phyloP scores from a whole-genome alignment of 2,113 vertebrate species.

The Odontesthes bonariensis region DNA sequence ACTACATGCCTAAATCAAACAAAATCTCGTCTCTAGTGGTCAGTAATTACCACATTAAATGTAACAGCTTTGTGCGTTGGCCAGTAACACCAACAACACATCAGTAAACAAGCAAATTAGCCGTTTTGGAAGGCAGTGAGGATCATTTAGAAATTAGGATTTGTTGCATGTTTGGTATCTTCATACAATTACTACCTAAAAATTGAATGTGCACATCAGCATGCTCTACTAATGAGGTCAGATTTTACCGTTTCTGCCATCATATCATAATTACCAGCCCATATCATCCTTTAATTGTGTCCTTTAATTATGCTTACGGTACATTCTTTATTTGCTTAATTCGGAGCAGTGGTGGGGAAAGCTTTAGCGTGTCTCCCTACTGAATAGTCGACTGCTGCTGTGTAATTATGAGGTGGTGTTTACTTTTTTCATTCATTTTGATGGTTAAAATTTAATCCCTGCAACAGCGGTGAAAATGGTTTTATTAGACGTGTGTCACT shows the following conservation, averaged over 20 bases:
- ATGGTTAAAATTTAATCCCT: neutral
- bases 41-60: no score
- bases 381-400: neutral
- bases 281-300: slow-evolving; percentile 1
- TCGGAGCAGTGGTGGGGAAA: neutral
- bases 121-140: neutral
- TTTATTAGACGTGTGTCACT: neutral
- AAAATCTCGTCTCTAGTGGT: neutral
- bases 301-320: slow-evolving; percentile 5
- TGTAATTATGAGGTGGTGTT: slow-evolving; percentile 13
- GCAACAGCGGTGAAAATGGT: neutral
- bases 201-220: neutral
- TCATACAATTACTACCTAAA: neutral
- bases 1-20: neutral
- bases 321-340: neutral
- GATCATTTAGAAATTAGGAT: neutral
- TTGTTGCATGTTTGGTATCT: neutral
- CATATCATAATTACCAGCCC: neutral
- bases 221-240: neutral
- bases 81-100: neutral
- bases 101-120: neutral
- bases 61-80: no score
- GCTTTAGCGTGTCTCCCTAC: neutral
- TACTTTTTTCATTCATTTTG: neutral
- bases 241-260: neutral